A percentile compares a stretch with the other conserved stretches of the same genome.
Evolutionary conservation across 2,888 invertebrate genomes (phyloP).

Genomic region (Alitta virens): DNA sequence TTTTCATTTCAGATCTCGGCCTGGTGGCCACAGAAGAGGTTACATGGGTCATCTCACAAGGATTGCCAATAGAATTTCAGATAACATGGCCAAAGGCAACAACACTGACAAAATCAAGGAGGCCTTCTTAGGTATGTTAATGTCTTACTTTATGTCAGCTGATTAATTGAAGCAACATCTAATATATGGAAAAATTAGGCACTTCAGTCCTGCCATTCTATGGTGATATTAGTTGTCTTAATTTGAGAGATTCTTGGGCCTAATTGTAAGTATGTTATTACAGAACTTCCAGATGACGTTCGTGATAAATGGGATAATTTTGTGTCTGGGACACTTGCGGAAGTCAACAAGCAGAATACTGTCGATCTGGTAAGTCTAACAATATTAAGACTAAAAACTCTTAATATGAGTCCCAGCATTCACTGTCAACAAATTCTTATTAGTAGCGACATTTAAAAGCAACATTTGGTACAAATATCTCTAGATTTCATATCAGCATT

Average conservation of each 20-base stretch:
- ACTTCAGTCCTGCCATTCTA: no score
- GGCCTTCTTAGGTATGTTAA: slow-evolving; percentile 45
- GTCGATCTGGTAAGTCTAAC: slow-evolving; percentile 55
- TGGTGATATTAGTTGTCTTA: no score
- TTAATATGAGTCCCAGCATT: no score
- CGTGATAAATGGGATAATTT: slow-evolving; percentile 58
- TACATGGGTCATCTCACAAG: slow-evolving; percentile 68
- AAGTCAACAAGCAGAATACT: slow-evolving; percentile 57
- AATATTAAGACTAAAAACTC: no score
- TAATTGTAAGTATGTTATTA: slow-evolving; percentile 23
- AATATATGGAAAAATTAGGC: no score
- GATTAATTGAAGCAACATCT: neutral
- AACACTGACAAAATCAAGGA: slow-evolving; percentile 55
- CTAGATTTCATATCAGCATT: no score
- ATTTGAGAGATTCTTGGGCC: no score
- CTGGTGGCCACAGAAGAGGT: slow-evolving; percentile 59
- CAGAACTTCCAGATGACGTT: slow-evolving; percentile 54
- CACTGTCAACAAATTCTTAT: no score
- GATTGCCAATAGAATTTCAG: slow-evolving; percentile 60
- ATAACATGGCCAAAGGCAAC: slow-evolving; percentile 55
- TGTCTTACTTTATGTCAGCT: neutral
- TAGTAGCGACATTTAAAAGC: no score
- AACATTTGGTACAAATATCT: no score
- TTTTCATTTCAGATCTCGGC: slow-evolving; percentile 21
- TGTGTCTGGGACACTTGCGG: slow-evolving; percentile 55